These are phyloP conservation scores for Antigone vipio DNA, from an alignment of 2,113 vertebrate genomes.

Conservation along the genomic window DNA sequence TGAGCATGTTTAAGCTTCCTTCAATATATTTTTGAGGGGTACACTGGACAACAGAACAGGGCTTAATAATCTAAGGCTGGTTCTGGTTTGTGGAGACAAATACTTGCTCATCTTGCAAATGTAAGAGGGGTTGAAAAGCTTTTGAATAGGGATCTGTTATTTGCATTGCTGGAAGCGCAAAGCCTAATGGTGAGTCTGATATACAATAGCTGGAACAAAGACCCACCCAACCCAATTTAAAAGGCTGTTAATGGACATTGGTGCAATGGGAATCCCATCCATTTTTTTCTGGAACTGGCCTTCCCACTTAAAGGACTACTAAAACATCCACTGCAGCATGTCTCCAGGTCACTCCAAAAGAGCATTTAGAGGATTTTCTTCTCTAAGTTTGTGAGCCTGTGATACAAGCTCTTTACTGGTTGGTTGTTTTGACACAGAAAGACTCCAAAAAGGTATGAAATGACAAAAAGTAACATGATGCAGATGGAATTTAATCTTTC, in stretches of 20 bases:
- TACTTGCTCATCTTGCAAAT: not conserved
- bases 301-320: not conserved
- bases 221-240: not conserved
- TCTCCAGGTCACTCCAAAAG: not conserved
- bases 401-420: not conserved
- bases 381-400: not conserved
- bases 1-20: not conserved
- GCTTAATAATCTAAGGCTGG: not conserved
- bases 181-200: not conserved
- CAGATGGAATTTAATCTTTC: slow-evolving; percentile 43
- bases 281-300: not conserved
- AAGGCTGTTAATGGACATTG: not conserved
- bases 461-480: not conserved
- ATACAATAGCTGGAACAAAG: not conserved
- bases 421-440: not conserved
- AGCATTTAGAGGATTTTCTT: not conserved
- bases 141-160: not conserved
- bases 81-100: not conserved
- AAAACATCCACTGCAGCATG: not conserved
- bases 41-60: not conserved
- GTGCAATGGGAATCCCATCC: not conserved
- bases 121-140: not conserved
- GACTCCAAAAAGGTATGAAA: not conserved
- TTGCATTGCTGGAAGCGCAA: not conserved
- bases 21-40: not conserved